Evolutionary conservation across 2,113 vertebrate genomes (phyloP).

Genomic region (Cyprinodon tularosa): DNA sequence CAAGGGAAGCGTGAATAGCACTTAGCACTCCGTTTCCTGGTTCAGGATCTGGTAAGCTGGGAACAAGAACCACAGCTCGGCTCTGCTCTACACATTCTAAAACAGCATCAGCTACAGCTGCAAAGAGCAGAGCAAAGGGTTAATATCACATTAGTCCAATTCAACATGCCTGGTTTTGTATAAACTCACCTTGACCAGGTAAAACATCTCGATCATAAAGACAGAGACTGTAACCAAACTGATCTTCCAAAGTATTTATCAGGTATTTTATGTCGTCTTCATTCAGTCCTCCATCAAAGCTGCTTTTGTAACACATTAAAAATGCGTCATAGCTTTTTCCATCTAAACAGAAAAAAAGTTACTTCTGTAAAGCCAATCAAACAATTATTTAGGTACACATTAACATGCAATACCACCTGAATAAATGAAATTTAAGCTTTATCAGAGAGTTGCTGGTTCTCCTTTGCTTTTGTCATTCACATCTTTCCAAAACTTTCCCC

Average conservation of each 20-base stretch:
- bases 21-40: conserved; percentile 77
- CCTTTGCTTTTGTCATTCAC: neutral
- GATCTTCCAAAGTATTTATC: conserved; percentile 61
- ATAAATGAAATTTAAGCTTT: too few relatives aligned
- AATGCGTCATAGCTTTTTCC: conserved; percentile 73
- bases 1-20: conserved; percentile 86
- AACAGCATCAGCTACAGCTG: conserved; percentile 82
- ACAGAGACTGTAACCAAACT: conserved; percentile 74
- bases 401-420: neutral
- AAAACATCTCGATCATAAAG: conserved; percentile 70
- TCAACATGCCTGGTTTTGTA: neutral
- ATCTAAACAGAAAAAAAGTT: conserved; percentile 54
- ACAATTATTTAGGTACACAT: neutral
- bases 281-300: conserved; percentile 36
- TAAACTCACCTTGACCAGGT: conserved; percentile 65
- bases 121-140: conserved; percentile 26
- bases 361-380: neutral
- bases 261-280: conserved; percentile 48
- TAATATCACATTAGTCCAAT: neutral
- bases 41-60: conserved; percentile 75
- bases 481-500: neutral
- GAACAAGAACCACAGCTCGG: conserved; percentile 85
- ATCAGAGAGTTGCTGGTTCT: neutral
- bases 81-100: conserved; percentile 81
- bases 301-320: conserved; percentile 64